Conservation (phyloP, 1,140 invertebrate species). For the Calliphora vicina region DNA sequence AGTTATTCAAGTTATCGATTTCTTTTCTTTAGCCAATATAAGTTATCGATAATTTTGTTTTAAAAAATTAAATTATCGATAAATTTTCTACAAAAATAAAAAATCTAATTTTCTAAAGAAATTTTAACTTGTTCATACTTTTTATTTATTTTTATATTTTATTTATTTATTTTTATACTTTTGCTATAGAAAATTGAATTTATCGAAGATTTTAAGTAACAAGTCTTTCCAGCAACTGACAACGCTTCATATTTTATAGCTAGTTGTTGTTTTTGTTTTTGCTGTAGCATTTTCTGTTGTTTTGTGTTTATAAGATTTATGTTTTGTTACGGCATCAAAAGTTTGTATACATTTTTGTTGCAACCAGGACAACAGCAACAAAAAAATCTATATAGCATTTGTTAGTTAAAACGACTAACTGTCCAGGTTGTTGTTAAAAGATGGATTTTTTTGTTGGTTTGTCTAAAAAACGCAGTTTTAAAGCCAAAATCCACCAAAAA, state of each 20-base stretch:
- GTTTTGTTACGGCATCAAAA: slow-evolving; percentile 32
- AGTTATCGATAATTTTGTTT: too few species aligned
- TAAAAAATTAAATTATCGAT: too few species aligned
- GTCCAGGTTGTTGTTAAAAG: slow-evolving; percentile 22
- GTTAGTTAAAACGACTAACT: slow-evolving; percentile 26
- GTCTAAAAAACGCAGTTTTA: neutral
- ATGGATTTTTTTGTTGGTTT: neutral
- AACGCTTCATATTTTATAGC: neutral
- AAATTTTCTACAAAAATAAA: too few species aligned
- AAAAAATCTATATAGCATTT: slow-evolving; percentile 4
- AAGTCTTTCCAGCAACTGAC: neutral
- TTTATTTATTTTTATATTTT: too few species aligned
- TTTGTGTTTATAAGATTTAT: slow-evolving; percentile 37
- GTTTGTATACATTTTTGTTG: slow-evolving; percentile 22
- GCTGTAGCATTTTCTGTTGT: slow-evolving; percentile 14
- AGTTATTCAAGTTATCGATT: too few species aligned
- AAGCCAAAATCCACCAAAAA: neutral
- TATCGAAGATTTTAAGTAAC: neutral
- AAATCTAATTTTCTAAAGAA: too few species aligned
- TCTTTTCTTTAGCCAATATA: too few species aligned
- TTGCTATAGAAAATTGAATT: too few species aligned
- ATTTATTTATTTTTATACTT: too few species aligned
- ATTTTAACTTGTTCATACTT: too few species aligned
- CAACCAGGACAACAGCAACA: neutral
- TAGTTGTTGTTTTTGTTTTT: slow-evolving; percentile 1